Evolutionary conservation across 2,888 invertebrate genomes (phyloP).

Genomic region (Drosophila melanocephala): DNA sequence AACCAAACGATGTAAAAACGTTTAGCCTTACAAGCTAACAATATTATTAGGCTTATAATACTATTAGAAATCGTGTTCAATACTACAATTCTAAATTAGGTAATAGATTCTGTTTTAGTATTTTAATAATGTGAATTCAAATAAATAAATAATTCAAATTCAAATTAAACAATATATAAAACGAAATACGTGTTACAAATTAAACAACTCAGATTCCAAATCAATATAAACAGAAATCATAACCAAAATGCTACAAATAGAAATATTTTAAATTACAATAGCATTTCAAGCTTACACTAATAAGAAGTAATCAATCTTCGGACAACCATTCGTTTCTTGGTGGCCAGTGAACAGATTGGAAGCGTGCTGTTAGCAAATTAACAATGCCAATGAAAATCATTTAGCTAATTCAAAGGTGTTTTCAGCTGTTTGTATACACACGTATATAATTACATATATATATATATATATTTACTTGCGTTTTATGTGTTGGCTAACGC

Average conservation of each 20-base stretch:
- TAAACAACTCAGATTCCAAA: neutral
- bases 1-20: neutral
- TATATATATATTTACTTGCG: constrained; percentile 27
- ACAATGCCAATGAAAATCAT: constrained; percentile 38
- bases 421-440: neutral
- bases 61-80: neutral
- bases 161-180: neutral
- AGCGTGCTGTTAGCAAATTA: constrained; percentile 39
- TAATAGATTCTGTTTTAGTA: neutral
- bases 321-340: constrained; percentile 12
- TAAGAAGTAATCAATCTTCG: constrained; percentile 9
- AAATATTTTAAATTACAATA: neutral
- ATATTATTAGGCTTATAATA: neutral
- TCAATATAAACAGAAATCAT: neutral
- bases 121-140: neutral
- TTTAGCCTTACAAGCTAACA: neutral
- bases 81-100: neutral
- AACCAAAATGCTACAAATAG: neutral
- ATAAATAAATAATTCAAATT: neutral
- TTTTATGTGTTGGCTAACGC: constrained; percentile 42
- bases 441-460: neutral
- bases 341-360: constrained; percentile 15
- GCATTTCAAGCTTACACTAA: neutral
- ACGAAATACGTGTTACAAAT: neutral
- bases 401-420: constrained; percentile 15